Base-by-base conservation (phyloP, 2,797 vertebrate genomes). In the Cottoperca gobio region DNA sequence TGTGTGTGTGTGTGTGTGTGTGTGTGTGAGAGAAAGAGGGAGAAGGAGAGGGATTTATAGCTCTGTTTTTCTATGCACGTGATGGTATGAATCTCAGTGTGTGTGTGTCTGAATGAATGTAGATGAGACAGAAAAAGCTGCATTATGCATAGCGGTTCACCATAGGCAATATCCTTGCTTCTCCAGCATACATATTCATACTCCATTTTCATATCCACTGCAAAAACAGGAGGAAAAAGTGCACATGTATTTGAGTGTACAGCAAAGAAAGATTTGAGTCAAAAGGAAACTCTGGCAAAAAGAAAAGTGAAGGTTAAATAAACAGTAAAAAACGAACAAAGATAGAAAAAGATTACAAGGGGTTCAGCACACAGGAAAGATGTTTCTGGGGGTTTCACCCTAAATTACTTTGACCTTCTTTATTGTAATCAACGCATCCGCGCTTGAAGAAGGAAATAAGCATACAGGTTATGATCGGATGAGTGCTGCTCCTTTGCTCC, bases 61-160 rank as follows among this genome's bases (percentile, higher is more conserved):
- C 69, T 84, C 85, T 79, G 83, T 81, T 90, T 91, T 83, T 81
- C 68, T 77, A 80, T 83, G 85, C 83, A 89, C 50, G 68, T 90
- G 84, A 85, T 65, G 53, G 79, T 86, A 74, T 86, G 86, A 88
- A 86, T 86, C 72, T 86, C n/a, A 76, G 83, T 62, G 74, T 50
- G 75, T 78, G 76, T 45, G 64, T 82, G 62, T 86, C 28, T 86
- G 89, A 89, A 88, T 90, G 89, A 84, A 90, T 91, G 90, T 87
- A 91, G 93, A 94, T 94, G 92, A 94, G 89, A 92, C 88, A 89
- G 86, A 93, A 93, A 93, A 91, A 84, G 85, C 93, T 94, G 94
- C 92, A 95, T 95, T 94, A 95, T 96, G 93, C 94, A 95, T 92
- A 89, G 82, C 62, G 46, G 90, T 89, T 93, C 91, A 93, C 92